Evolutionary conservation across 2,888 invertebrate species (phyloP), one percentile per base, ranked within the genome.

Genomic region (Pristionchus fissidentatus): DNA sequence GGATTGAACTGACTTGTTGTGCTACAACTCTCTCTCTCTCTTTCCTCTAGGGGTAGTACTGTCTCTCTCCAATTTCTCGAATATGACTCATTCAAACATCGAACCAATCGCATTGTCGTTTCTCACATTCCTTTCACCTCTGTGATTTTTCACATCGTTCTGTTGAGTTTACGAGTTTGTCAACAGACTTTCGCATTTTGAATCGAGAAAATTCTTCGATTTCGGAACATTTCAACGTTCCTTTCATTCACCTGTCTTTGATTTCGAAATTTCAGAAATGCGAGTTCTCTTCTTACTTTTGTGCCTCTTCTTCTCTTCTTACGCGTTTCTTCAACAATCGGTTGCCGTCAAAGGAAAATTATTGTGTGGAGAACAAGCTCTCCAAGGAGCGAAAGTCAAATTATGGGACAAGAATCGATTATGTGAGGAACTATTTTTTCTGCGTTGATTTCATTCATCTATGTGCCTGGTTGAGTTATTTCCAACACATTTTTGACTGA

Each of bases 341-440:
- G 84, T 87, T 32, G 83, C 85, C 1, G 86, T 73, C 13, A 62
- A 55, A 19, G 86, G 86, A 5, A 83, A 66, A 70, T 49, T 87
- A 3, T 78, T 84, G 19, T 87, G 86, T 84, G 86, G 86, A 3
- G 83, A 85, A 3, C 19, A 52, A 8, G 84, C 85, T 8, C 46
- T 84, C 1, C 52, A 62, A 10, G 82, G 82, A 10, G 60, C 85
- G 22, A 84, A 83, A 29, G 85, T 87, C 26, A 87, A 87, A 52
- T 55, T 87, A 29, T 79, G 79, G 79, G 79, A 79, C n/a, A 79
- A 57, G 57, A 79, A 79, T 29, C 22, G 26, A 52, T 26, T 79
- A 19, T 55, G 79, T 79, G 57, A 57, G 79, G 19, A 3, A 3
- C 8, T 2, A 32, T 75, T n/a, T n/a, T n/a, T n/a, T n/a, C n/a